A percentile compares a stretch with the other conserved stretches of the same genome.
These are phyloP conservation scores for Otolemur crassicaudatus DNA, from an alignment of 2,797 vertebrate genomes.

Conservation along the genomic window DNA sequence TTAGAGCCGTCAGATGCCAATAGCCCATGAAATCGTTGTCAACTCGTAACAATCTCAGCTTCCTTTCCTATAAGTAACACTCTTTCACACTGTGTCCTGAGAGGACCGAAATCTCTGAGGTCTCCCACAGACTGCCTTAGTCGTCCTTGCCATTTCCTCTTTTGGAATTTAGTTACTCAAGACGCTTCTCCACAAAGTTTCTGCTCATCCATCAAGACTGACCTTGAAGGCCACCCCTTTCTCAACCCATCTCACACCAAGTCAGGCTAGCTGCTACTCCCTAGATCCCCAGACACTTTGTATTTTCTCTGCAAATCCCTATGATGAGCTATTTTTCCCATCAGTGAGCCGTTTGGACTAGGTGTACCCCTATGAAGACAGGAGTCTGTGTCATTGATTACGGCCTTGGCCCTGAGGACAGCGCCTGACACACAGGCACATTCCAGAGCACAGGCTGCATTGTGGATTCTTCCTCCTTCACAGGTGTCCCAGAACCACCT, in stretches of 20 bases:
- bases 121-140: neutral
- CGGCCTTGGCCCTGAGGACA: neutral
- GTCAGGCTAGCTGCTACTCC: neutral
- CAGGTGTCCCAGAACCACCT: neutral
- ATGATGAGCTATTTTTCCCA: neutral
- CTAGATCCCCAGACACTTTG: neutral
- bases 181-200: too few relatives aligned
- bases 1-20: neutral
- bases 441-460: neutral
- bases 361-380: rapidly evolving
- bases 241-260: rapidly evolving
- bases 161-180: neutral
- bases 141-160: neutral
- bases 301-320: neutral
- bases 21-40: neutral
- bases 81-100: neutral
- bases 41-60: rapidly evolving
- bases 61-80: neutral
- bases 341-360: neutral
- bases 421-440: neutral
- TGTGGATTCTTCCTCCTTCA: neutral
- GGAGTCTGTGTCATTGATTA: too few relatives aligned
- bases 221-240: neutral
- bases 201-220: neutral
- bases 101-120: neutral